Evolutionary conservation across 1,140 invertebrate species (phyloP), one percentile per base, ranked within the genome.

Genomic region (Drosophila kohkoa): DNA sequence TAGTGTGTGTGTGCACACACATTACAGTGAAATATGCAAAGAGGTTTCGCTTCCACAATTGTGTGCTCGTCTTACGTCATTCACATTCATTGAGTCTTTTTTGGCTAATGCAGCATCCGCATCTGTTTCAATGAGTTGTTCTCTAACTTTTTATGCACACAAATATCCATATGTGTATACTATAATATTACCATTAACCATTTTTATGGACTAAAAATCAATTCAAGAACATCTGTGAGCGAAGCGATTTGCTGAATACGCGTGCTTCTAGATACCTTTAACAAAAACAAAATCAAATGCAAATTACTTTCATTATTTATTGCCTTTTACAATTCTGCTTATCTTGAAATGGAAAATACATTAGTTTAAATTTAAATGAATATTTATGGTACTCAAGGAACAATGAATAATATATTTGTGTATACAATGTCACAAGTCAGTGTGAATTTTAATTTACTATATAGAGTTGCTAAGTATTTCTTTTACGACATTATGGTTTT

Each of bases 61-160:
- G 35, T 52, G 35, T 68, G 48, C 43, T 43, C 15, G 62, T n/a
- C 57, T 86, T 77, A 55, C 74, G 79, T 81, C 71, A 82, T 67
- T 6, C 45, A 38, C 41, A 38, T 66, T 52, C 51, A 43, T 67
- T 66, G 57, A 69, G 60, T 64, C 20, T 25, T 25, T 69, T 74
- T 72, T 35, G 43, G 30, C 59, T 38, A 73, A 60, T 79, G 59
- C 28, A 64, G 60, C 60, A 72, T 65, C 72, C 43, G 48, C 58
- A 81, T 67, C 48, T 77, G 64, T 64, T 69, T 60, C 55, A 62
- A 6, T 15, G 28, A 48, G 16, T 58, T 74, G 38, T 45, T 46
- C 25, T 48, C 32, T 28, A 16, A 45, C 11, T 62, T 54, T 28
- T 60, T 48, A 20, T 11, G 66, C 32, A 77, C 13, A 52, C 3